Evolutionary conservation across 2,888 invertebrate species (phyloP).

Genomic region (Melipona bicolor): DNA sequence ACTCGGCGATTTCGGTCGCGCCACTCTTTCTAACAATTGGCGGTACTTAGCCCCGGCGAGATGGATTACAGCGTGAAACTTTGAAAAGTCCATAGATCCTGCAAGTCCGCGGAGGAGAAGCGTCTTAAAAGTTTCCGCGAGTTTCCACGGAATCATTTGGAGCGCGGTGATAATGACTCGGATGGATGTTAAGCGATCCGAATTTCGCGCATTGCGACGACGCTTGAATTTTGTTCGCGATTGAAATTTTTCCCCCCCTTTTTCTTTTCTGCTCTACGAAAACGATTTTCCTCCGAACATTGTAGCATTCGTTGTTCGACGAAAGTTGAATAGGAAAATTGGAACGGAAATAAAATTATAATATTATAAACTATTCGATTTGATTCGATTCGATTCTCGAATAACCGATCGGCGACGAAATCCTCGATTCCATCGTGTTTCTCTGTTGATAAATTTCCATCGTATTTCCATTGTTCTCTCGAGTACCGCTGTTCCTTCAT

Average conservation of each 20-base stretch:
- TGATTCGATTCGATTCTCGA: background rate
- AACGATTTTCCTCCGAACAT: too few species aligned
- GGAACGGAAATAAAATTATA: background rate
- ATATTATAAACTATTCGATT: too few species aligned
- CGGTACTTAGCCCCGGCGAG: slow-evolving; percentile 15
- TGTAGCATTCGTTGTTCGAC: background rate
- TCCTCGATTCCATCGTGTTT: background rate
- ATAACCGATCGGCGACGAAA: background rate
- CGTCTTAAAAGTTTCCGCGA: slow-evolving; percentile 9
- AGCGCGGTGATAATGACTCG: slow-evolving; percentile 25
- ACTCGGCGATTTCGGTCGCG: background rate
- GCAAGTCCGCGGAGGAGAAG: slow-evolving; percentile 12
- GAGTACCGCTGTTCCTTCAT: slow-evolving; percentile 1
- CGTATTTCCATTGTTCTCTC: slow-evolving; percentile 1
- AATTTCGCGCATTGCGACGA: background rate
- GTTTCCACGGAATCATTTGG: slow-evolving; percentile 24
- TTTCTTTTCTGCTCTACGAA: background rate
- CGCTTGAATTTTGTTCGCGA: background rate
- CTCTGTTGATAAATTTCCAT: slow-evolving; percentile 20
- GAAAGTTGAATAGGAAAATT: too few species aligned
- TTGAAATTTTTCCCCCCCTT: slow-evolving; percentile 5
- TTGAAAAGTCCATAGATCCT: slow-evolving; percentile 34
- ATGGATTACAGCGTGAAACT: slow-evolving; percentile 36
- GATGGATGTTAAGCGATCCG: slow-evolving; percentile 22
- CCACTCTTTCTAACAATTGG: slow-evolving; percentile 1